Evolutionary conservation across 2,888 invertebrate genomes (phyloP), one percentile per base, ranked within the genome.

Genomic region (Drosophila vallismaia): DNA sequence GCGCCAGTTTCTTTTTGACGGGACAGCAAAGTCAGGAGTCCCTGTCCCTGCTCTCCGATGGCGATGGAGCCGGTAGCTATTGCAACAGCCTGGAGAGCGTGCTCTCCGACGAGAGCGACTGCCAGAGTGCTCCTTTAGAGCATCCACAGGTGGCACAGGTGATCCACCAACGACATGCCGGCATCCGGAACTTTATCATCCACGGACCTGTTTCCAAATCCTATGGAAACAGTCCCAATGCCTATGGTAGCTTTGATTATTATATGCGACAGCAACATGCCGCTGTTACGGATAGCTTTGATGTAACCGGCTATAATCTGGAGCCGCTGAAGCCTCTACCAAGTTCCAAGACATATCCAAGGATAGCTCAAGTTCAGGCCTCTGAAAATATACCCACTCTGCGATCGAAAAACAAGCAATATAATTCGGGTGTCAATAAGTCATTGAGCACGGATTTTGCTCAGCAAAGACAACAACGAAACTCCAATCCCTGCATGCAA

Each of bases 21-120:
- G 95, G 95, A 5, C 82, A 76, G 93, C 94, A 74, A 93, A 96
- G 96, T 70, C 96, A 96, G 85, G 96, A 96, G 79, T 96, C 96
- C 24, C 93, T 96, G 77, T 96, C 96, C 29, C 93, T 96, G 36
- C 88, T 96, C 5, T 96, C 96, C 0, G 95, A 95, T 73, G 92
- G 93, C 51, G 60, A 62, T 12, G 60, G 60, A 2, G 46, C 40
- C 4, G 94, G 94, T 42, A 92, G 94, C 67, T 95, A 95, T 84
- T 95, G 95, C 85, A 95, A 95, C 83, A 96, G 96, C 60, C 93
- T 96, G 83, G 96, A 96, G 88, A 96, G 96, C 82, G 94, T 97
- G 4, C 89, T 96, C 0, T 96, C 96, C 0, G 96, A 96, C 89
- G 96, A 96, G 74, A 95, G 95, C 0, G 95, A 95, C 78, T 96